phyloP scores from a whole-genome alignment of 2,113 vertebrate genomes.

The Solea senegalensis region DNA sequence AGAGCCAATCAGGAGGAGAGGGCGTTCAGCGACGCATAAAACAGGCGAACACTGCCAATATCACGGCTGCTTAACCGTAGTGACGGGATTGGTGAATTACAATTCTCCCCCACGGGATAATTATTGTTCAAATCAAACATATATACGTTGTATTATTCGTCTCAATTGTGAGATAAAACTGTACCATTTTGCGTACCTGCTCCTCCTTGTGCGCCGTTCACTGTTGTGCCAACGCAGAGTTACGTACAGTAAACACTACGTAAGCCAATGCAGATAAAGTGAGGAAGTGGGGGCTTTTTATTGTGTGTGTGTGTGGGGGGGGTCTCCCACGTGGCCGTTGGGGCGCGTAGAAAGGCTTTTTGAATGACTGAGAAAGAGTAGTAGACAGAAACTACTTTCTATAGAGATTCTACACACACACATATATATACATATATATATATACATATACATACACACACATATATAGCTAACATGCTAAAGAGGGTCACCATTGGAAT shows the following conservation, averaged over 20 bases:
- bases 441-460: too few species aligned
- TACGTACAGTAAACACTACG: not conserved
- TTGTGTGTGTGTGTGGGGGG: not conserved
- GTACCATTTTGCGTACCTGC: not conserved
- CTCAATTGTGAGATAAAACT: too few species aligned
- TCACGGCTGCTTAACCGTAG: too few species aligned
- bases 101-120: too few species aligned
- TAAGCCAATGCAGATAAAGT: not conserved
- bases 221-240: conserved; percentile 7
- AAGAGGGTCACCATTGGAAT: too few species aligned
- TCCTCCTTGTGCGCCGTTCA: not conserved
- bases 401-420: too few species aligned
- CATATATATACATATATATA: too few species aligned
- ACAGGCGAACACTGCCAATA: conserved; percentile 6
- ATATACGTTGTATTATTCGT: too few species aligned
- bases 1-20: conserved; percentile 72
- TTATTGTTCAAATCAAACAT: too few species aligned
- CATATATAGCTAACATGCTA: too few species aligned
- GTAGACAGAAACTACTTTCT: too few species aligned
- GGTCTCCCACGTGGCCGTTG: not conserved
- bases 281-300: not conserved
- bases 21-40: conserved; percentile 25
- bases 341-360: not conserved
- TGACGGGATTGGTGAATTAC: too few species aligned
- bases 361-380: not conserved